Evolutionary conservation across 1,140 invertebrate species (phyloP), one percentile per base, ranked within the genome.

Genomic region (Sycophaga agraensis): DNA sequence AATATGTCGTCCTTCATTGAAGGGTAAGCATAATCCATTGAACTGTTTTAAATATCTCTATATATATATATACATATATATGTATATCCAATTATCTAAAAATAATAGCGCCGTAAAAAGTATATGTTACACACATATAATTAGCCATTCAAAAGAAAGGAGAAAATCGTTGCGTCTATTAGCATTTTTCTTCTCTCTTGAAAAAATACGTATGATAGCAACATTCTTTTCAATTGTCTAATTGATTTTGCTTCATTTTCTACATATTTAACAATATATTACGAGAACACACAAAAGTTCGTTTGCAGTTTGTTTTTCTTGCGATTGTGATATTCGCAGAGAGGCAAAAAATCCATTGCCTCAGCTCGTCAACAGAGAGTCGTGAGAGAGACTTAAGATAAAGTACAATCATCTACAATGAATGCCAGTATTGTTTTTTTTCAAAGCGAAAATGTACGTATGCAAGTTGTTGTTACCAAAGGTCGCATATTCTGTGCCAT

Each of bases 321-420:
- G n/a, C n/a, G n/a, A n/a, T n/a, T n/a, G n/a, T n/a, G n/a, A n/a
- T 37, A 60, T 35, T 53, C 49, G 24, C 31, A 16, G 11, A 14
- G 22, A 48, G 37, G 26, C 53, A 21, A 49, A 43, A 48, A 62
- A 57, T 42, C 5, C 17, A 35, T 14, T 49, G 26, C 53, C 28
- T 63, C 14, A 7, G 7, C 4, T 12, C 37, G 14, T 31, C 34
- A 42, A 37, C 57, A 43, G 35, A 62, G 35, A 55, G 31, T 48
- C 43, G 19, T 39, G 53, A 50, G 59, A 62, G 34, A 50, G 45
- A 63, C 45, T 56, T 55, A 56, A 56, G 34, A 4, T 46, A 60
- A 59, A 55, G 50, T 61, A 63, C 60, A 63, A 63, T 63, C n/a
- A 56, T 56, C 59, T 61, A 49, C 51, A 61, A 37, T 61, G 40